Base-by-base conservation (phyloP, 2,113 vertebrate genomes). In the Elachura formosa region DNA sequence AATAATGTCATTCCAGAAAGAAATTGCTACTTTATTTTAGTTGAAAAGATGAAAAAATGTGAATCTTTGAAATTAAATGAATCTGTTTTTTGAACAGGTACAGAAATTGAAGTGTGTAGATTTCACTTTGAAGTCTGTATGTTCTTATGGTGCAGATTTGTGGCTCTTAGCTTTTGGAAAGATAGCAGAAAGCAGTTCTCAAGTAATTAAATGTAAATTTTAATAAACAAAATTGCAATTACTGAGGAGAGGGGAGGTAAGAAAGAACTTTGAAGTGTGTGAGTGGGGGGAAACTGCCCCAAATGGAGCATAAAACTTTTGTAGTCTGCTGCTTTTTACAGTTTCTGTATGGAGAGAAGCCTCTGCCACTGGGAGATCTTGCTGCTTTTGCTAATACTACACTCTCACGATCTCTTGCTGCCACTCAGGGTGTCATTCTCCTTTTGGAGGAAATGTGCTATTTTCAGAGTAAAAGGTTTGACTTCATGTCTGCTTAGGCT, bases 41-140 rank as follows among this genome's bases (percentile, higher is more conserved):
- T 93, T 89, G 87, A 83, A 90, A 97, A 88, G 87, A 95, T 96
- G 84, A 94, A 87, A 89, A 97, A 87, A 68, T 56, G 46, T 34
- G 0, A 2, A 87, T 68, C 86, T 96, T 95, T 84, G 72, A 96
- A 97, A 96, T 92, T 64, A 92, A 94, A 91, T 83, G 54, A 96
- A 89, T 87, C 56, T 14, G 6, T 4, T 89, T 95, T 92, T 83
- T 77, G 90, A 91, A 91, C 81, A 64, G 1, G 2, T 92, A 62
- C 68, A 83, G 93, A 95, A 94, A 97, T 88, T 93, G 93, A 96
- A 90, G 56, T 85, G 59, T 91, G 59, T 58, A 84, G 89, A 76
- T 69, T 94, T 91, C 93, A 90, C 96, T 97, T 97, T 97, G 97
- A 97, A 97, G 93, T 91, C 76, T 82, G 8, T 82, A 8, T 82